Base-by-base conservation (phyloP, 2,797 vertebrate genomes). In the Chloroceryle inda region DNA sequence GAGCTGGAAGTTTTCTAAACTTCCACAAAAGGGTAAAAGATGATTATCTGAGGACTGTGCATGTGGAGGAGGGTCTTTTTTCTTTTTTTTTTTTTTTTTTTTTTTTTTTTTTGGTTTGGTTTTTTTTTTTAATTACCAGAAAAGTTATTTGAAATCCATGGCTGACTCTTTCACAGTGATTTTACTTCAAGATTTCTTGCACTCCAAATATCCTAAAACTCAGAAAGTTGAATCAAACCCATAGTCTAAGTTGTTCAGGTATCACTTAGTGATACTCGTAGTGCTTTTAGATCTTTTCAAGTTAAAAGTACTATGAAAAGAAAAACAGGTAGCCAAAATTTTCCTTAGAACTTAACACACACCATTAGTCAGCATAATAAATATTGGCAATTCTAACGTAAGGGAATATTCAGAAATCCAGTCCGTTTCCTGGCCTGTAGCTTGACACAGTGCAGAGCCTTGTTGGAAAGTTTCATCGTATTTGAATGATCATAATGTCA, bases 401-500 rank as follows among this genome's bases (percentile, higher is more conserved):
- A 81, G 24, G 75, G 69, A 74, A 35, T 58, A 22, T 33, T 83
- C 64, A 44, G 77, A 71, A 78, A 81, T 82, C 33, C 72, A 79
- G 71, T 73, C 50, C 67, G 6, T 85, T 91, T 56, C 45, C 62
- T 91, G 88, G 38, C 85, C 44, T 50, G 55, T 80, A 58, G 85
- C 87, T 74, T 86, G 94, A 83, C 85, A 92, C 49, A 49, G 81
- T 64, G 73, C 31, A 50, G 69, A 85, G 90, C 19, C 80, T 80
- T 67, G 77, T 76, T 47, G 37, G 75, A 82, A 59, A 44, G 38
- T 80, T 63, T 26, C 7, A 23, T 76, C 29, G 44, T 18, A 53
- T 96, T 58, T 77, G 86, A 83, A 79, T 56, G 86, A 62, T 89
- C 64, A 19, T 75, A 75, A 75, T 87, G 81, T 85, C 76, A 31